Evolutionary conservation across 2,888 invertebrate species (phyloP), one percentile per base, ranked within the genome.

Genomic region (Diplolepis rosae): DNA sequence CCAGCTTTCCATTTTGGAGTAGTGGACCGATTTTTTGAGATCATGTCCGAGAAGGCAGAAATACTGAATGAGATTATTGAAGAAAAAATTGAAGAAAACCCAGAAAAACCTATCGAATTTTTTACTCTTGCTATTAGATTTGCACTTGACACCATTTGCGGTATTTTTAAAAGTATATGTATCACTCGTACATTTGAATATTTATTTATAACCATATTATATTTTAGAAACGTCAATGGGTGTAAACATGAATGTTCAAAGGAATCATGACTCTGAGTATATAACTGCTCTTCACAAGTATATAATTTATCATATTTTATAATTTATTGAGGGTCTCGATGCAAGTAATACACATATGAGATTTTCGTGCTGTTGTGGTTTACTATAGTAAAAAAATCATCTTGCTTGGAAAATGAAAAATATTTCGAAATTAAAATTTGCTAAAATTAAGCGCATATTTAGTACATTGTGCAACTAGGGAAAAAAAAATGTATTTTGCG

Each of bases 181-280:
- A 13, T 13, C 13, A 13, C 5, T 39, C n/a, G 5, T 32, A 9
- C n/a, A n/a, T n/a, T n/a, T n/a, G n/a, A n/a, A n/a, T n/a, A n/a
- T n/a, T n/a, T n/a, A n/a, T n/a, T n/a, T n/a, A 1, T 45, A 15
- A n/a, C 6, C 15, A 6, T 15, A 72, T 27, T 68, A 72, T 32
- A 65, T 86, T 85, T 70, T 84, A 90, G 92, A 93, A 83, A 93
- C 93, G 4, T 93, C 93, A 1, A 93, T 94, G 93, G 93, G 93
- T 0, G 89, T 90, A 1, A 84, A 89, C 66, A 87, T 93, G 7
- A 87, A 90, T 79, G 90, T 90, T 6, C 90, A 91, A 83, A 88
- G 90, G 32, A 85, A 90, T 42, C 76, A 78, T 5, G 88, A 90
- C 22, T 89, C 90, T 0, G 89, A 89, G n/a, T 90, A 92, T 76